Conservation (phyloP, 2,797 vertebrate species). For the Podarcis lilfordi region DNA sequence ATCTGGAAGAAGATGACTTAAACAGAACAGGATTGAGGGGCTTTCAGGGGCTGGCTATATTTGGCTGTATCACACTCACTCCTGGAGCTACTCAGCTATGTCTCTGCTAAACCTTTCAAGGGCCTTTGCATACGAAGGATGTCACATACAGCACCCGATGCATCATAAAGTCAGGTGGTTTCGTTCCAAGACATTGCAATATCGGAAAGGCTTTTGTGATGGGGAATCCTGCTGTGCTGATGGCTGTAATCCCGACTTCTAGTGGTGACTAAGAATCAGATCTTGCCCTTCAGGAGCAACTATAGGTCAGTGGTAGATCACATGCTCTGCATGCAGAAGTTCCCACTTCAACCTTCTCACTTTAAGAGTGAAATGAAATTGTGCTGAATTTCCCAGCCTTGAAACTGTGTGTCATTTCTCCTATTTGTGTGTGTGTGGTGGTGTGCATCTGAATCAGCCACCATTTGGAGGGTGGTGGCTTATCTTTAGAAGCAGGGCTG, state of each 20-base stretch:
- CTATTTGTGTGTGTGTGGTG: background rate
- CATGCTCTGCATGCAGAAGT: background rate
- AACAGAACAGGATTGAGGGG: background rate
- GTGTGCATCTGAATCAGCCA: too few species aligned
- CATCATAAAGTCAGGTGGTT: constrained; percentile 30
- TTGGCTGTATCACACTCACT: constrained; percentile 2
- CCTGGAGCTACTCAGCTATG: constrained; percentile 21
- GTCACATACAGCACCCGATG: constrained; percentile 19
- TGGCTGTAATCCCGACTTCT: constrained; percentile 29
- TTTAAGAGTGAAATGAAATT: background rate
- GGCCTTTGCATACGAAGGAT: constrained; percentile 3
- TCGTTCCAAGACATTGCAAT: constrained; percentile 11
- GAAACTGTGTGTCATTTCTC: background rate
- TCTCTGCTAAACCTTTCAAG: constrained; percentile 4
- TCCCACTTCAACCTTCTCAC: background rate
- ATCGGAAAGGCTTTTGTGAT: constrained; percentile 38
- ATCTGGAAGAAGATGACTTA: background rate
- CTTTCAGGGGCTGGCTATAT: background rate
- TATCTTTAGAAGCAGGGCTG: background rate
- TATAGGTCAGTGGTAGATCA: background rate
- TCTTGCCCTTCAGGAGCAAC: background rate
- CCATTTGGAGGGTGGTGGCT: too few species aligned
- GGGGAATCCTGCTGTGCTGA: constrained; percentile 43
- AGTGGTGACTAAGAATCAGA: background rate
- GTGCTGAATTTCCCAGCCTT: background rate